Evolutionary conservation across 2,113 vertebrate genomes (phyloP), one percentile per base, ranked within the genome.

Genomic region (Engystomops pustulosus): DNA sequence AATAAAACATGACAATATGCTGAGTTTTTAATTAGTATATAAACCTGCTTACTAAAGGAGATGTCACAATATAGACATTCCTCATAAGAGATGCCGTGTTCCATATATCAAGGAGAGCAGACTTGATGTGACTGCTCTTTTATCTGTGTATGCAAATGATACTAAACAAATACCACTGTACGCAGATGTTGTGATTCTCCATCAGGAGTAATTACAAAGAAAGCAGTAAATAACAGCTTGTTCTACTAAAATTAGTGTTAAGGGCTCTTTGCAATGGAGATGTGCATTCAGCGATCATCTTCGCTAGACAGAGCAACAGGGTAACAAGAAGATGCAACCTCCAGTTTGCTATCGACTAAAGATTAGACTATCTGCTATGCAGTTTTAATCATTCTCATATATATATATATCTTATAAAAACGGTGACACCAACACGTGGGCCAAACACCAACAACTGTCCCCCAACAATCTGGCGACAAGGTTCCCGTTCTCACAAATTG

Each of bases 171-270:
- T 34, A 47, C 44, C 65, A 45, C 62, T 45, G 62, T 69, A 51
- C 67, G 20, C 30, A 51, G 79, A 80, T 80, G 62, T 80, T 80
- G 60, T 69, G 79, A 80, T 80, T 68, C 44, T 27, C 78, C 25
- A 25, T 68, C 60, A 69, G 27, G 18, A 69, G 20, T 80, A 80
- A 80, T 80, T 80, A 69, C 65, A 49, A 62, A 80, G 44, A 80
- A 68, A 68, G 65, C 41, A 80, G 79, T 80, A 68, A 80, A 80
- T 69, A 51, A 80, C 62, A 49, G 79, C 30, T 69, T 20, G 30
- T 69, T 80, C 41, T 49, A 30, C 60, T n/a, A 67, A 65, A 80
- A 65, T 65, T 47, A 44, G 58, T 7, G 23, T 65, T 47, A 47
- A 80, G 78, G 44, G 30, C 79, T 80, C 65, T 80, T 69, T 51